Evolutionary conservation across 2,113 vertebrate species (phyloP).

Genomic region (Protobothrops flavoviridis): DNA sequence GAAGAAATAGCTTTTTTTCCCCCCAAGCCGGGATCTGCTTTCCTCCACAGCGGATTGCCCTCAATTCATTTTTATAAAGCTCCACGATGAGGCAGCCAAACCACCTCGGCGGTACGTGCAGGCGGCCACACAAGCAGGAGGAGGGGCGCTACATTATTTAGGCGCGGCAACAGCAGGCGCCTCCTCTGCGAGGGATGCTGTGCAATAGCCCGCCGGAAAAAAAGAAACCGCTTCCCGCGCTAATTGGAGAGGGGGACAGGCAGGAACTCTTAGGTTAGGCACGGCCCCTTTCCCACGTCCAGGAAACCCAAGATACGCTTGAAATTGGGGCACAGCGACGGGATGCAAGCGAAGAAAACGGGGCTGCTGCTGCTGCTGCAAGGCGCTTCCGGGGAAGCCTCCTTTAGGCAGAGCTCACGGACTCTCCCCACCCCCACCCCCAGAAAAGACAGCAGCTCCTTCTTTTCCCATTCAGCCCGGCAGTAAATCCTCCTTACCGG

Average conservation of each 20-base stretch:
- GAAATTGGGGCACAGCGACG: neutral
- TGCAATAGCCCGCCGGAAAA: neutral
- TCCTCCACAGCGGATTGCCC: neutral
- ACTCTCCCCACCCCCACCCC: too few relatives aligned
- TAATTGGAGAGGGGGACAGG: neutral
- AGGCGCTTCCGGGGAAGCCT: neutral
- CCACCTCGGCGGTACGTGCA: constrained; percentile 2
- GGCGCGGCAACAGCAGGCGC: neutral
- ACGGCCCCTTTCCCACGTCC: neutral
- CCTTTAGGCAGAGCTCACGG: neutral
- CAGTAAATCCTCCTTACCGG: constrained; percentile 71
- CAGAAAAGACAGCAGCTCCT: neutral
- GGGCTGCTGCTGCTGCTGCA: neutral
- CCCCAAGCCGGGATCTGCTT: neutral
- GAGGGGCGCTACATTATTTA: neutral
- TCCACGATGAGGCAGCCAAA: neutral
- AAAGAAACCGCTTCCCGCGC: neutral
- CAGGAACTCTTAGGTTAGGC: neutral
- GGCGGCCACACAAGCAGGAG: neutral
- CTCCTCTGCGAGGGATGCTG: neutral
- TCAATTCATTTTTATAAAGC: neutral
- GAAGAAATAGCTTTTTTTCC: neutral
- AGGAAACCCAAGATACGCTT: neutral
- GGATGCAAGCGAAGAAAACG: neutral
- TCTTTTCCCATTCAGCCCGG: too few relatives aligned